These are phyloP conservation scores for Ceratotherium simum DNA, from an alignment of 2,113 vertebrate genomes.

Conservation along the genomic window DNA sequence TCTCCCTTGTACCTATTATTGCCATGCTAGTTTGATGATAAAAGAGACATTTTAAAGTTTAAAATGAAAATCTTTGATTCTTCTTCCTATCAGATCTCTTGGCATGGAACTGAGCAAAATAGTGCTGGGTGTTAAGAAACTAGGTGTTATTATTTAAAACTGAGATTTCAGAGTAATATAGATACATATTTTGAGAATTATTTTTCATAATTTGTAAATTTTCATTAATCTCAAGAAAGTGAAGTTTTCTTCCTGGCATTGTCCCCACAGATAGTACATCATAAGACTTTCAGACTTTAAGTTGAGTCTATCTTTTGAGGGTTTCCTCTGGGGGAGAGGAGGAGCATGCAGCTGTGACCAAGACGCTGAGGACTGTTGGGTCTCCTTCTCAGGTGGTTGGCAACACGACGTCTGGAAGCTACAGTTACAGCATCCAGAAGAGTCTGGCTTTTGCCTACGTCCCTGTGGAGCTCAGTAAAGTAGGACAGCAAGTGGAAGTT, in stretches of 20 bases:
- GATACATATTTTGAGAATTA: neutral
- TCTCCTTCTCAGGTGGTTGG: slow-evolving; percentile 93
- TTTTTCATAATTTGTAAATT: slow-evolving; percentile 30
- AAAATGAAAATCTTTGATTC: slow-evolving; percentile 29
- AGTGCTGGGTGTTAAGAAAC: neutral
- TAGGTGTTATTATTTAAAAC: slow-evolving; percentile 3
- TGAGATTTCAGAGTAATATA: neutral
- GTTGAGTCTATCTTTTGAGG: neutral
- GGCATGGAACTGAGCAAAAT: slow-evolving; percentile 8
- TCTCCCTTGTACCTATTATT: neutral
- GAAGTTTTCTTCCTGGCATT: neutral
- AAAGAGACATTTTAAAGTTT: neutral
- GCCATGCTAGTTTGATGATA: neutral
- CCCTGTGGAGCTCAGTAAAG: slow-evolving; percentile 89
- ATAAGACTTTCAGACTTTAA: neutral
- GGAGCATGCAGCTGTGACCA: neutral
- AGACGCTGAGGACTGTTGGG: rapidly evolving
- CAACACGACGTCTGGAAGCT: slow-evolving; percentile 97
- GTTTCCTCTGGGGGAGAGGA: neutral
- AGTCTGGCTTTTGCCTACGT: slow-evolving; percentile 97
- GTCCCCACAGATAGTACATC: neutral
- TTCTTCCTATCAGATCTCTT: neutral
- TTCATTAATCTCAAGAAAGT: neutral
- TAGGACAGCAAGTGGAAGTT: slow-evolving; percentile 95
- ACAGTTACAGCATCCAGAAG: slow-evolving; percentile 93